Base-by-base conservation (phyloP, 2,888 invertebrate species). In the Harpagoxenus sublaevis region DNA sequence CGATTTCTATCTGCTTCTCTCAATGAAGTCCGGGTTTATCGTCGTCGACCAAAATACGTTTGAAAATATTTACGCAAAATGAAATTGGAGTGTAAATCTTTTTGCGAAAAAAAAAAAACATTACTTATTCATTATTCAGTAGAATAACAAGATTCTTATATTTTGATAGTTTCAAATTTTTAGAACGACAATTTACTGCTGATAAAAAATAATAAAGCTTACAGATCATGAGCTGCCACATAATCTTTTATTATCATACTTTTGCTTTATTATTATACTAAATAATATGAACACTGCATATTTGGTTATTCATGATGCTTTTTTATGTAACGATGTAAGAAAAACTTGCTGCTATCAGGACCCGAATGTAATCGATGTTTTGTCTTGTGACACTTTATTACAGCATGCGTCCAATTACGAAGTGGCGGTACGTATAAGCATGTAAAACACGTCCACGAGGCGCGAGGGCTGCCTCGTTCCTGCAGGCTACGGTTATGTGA, bases 311-410 rank as follows among this genome's bases (percentile, higher is more conserved):
- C 35, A 31, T 6, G 28, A 66, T 28, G 28, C 3, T 28, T 10
- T 9, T 55, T 48, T 83, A 42, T 23, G 83, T 28, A 68, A 65
- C 39, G 51, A 15, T n/a, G 81, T 35, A 60, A 84, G 71, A 73
- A 85, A 66, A 79, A 68, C 8, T 57, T 55, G n/a, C 74, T 39
- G 81, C n/a, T 57, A 31, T 12, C 10, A 48, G 9, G 10, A 12
- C 3, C 51, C 45, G 70, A 53, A 84, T 86, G 73, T 86, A 89
- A 89, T 89, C 84, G 85, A 86, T 85, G 87, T 82, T 85, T 84
- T 78, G 84, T 87, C 87, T 86, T 53, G 65, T 39, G 57, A 84
- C 57, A 86, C 77, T 89, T 89, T 87, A 86, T 84, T 84, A 79
- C 79, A 79, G 28, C 28, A 60, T 60, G 60, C 70, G 18, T 79